Percentiles rank a stretch among this genome's conserved stretches.
These are phyloP conservation scores for Dendrolimus kikuchii DNA, from an alignment of 1,140 invertebrate species.

Conservation along the genomic window DNA sequence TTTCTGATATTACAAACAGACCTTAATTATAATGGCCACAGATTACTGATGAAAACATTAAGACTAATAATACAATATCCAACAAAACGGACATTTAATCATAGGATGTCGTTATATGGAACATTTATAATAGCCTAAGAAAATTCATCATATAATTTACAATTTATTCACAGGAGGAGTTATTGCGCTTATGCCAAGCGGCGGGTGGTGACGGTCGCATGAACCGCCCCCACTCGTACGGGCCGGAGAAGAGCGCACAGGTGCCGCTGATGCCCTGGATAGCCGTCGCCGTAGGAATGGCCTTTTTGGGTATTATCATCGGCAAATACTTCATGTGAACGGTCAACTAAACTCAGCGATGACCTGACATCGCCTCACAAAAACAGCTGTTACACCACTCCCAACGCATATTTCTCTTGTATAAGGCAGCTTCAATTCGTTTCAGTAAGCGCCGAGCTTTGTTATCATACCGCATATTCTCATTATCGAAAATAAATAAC, in stretches of 20 bases:
- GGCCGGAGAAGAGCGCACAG: slow-evolving; percentile 59
- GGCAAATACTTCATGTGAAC: slow-evolving; percentile 76
- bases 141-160: too few species aligned
- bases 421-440: slow-evolving; percentile 76
- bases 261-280: slow-evolving; percentile 69
- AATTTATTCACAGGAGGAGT: slow-evolving; percentile 64
- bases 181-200: slow-evolving; percentile 68
- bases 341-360: slow-evolving; percentile 22
- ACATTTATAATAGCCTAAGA: too few species aligned
- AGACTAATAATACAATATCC: too few species aligned
- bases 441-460: neutral
- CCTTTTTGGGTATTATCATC: slow-evolving; percentile 72
- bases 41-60: too few species aligned
- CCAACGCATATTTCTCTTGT: slow-evolving; percentile 73
- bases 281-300: slow-evolving; percentile 69
- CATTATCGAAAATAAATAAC: too few species aligned
- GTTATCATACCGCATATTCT: too few species aligned
- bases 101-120: too few species aligned
- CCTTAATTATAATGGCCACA: too few species aligned
- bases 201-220: slow-evolving; percentile 40
- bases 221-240: slow-evolving; percentile 55
- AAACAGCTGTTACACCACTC: slow-evolving; percentile 47
- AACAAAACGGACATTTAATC: too few species aligned
- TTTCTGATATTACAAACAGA: too few species aligned
- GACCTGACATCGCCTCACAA: slow-evolving; percentile 36